Percentiles rank a stretch among this genome's conserved stretches.
Conservation (phyloP, 2,797 vertebrate species). For the Hirundo rustica region DNA sequence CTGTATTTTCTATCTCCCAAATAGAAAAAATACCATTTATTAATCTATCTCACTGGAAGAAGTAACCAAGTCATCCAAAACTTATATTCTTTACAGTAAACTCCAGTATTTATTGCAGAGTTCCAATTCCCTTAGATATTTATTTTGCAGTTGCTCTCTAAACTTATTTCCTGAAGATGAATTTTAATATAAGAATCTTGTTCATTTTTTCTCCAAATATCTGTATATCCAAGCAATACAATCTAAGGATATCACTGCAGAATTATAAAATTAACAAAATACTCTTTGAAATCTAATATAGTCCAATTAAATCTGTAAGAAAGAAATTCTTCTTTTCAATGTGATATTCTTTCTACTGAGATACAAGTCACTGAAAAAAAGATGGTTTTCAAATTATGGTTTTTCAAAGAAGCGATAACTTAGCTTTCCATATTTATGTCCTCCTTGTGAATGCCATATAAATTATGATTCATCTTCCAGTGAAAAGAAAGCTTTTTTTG, state of each 20-base stretch:
- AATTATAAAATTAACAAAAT: neutral
- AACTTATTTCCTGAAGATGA: neutral
- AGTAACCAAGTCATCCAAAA: neutral
- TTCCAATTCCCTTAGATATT: neutral
- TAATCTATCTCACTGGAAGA: neutral
- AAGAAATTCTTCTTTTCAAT: neutral
- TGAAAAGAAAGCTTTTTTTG: neutral
- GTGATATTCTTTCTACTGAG: neutral
- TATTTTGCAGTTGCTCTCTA: neutral
- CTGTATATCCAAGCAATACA: neutral
- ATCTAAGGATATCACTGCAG: neutral
- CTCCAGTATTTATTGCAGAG: neutral
- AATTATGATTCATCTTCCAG: constrained; percentile 2
- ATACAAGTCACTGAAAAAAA: neutral
- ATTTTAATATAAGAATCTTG: neutral
- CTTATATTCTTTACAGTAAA: neutral
- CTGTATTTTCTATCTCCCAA: neutral
- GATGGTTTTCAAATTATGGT: neutral
- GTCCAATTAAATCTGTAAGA: neutral
- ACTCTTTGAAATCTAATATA: neutral
- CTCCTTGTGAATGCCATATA: neutral
- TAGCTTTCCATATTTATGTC: constrained; percentile 36
- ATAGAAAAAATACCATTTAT: neutral
- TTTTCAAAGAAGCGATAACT: neutral
- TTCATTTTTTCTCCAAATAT: neutral